phyloP scores from a whole-genome alignment of 2,797 vertebrate species.

The Hemibagrus guttatus region DNA sequence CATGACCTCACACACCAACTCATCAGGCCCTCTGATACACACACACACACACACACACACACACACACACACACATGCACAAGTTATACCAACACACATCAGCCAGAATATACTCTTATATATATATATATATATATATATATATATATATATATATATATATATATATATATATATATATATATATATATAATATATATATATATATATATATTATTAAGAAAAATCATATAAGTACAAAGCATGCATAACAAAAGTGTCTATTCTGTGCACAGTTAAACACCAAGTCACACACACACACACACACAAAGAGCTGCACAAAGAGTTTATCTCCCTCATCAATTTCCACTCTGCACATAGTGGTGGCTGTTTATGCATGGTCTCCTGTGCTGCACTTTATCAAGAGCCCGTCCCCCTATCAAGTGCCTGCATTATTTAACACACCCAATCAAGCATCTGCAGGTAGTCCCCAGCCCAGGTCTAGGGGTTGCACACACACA shows the following conservation, averaged over 20 bases:
- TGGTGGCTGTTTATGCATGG: conserved; percentile 81
- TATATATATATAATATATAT: conserved; percentile 24
- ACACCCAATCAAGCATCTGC: conserved; percentile 67
- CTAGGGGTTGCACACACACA: conserved; percentile 57
- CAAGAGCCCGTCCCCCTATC: conserved; percentile 76
- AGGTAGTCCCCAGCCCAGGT: conserved; percentile 58
- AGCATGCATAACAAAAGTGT: conserved; percentile 22
- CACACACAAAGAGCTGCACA: conserved; percentile 50
- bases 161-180: conserved; percentile 32
- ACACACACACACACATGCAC: conserved; percentile 24
- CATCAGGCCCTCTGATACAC: conserved; percentile 22
- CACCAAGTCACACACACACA: conserved; percentile 42
- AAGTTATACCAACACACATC: not conserved
- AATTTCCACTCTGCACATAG: conserved; percentile 81
- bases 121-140: conserved; percentile 30
- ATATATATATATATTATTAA: conserved; percentile 26
- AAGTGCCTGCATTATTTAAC: conserved; percentile 83
- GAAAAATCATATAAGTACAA: conserved; percentile 18
- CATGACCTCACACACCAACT: conserved; percentile 58
- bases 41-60: conserved; percentile 33
- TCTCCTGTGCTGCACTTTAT: conserved; percentile 78
- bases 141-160: conserved; percentile 30
- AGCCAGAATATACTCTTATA: conserved; percentile 10
- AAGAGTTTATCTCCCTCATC: conserved; percentile 80
- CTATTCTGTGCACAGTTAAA: conserved; percentile 33